phyloP scores from a whole-genome alignment of 1,140 invertebrate genomes.

The Rhagoletis zephyria region DNA sequence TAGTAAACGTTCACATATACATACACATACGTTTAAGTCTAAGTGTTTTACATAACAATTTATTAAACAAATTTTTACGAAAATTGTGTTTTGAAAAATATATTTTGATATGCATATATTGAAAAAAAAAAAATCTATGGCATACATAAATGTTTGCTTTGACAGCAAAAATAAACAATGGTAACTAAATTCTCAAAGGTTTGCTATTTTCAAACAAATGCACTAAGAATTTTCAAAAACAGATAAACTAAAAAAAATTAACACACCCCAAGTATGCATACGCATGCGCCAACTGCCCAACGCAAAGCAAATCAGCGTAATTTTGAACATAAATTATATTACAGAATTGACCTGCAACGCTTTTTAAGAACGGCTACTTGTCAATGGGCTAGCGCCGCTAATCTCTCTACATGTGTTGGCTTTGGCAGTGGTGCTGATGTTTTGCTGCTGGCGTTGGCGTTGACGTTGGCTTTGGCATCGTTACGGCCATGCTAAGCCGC shows the following conservation, averaged over 20 bases:
- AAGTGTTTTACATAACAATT: background rate
- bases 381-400: background rate
- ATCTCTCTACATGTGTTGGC: background rate
- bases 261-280: background rate
- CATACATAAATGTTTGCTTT: too few species aligned
- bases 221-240: background rate
- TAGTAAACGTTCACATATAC: background rate
- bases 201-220: background rate
- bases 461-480: background rate
- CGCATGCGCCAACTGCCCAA: background rate
- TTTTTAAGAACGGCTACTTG: background rate
- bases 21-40: background rate
- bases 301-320: too few species aligned
- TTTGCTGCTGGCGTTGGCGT: background rate
- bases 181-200: too few species aligned
- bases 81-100: background rate
- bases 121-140: too few species aligned
- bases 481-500: background rate
- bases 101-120: too few species aligned
- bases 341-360: too few species aligned
- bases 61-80: background rate
- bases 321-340: too few species aligned
- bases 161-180: too few species aligned
- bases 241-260: background rate
- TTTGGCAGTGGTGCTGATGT: background rate